Evolutionary conservation across 53 echinoderm and acorn worm species (phyloP), one percentile per base, ranked within the genome.

Genomic region (Temnopleurus reevesii): DNA sequence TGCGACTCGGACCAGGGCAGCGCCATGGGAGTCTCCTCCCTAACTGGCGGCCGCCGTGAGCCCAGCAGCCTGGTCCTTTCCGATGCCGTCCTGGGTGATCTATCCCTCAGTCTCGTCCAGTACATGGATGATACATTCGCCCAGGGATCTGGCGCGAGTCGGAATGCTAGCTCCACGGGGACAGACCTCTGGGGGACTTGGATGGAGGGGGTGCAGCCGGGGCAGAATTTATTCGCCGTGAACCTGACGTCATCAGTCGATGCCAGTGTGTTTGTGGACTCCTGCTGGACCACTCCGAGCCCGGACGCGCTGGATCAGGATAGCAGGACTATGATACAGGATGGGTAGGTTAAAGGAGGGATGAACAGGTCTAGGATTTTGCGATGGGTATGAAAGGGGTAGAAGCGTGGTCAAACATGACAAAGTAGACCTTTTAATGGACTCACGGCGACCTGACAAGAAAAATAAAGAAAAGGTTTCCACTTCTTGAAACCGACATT

Each of bases 341-440:
- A 87, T 51, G 88, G 88, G 88, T 66, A 51, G 49, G 71, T 59
- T n/a, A n/a, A n/a, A n/a, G n/a, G n/a, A n/a, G n/a, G n/a, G n/a
- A n/a, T n/a, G n/a, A n/a, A n/a, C n/a, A n/a, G n/a, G n/a, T n/a
- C n/a, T n/a, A n/a, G n/a, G n/a, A n/a, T n/a, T n/a, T n/a, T n/a
- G n/a, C n/a, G n/a, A n/a, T n/a, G n/a, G n/a, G n/a, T n/a, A n/a
- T n/a, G n/a, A n/a, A n/a, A n/a, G n/a, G n/a, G n/a, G n/a, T n/a
- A n/a, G n/a, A n/a, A n/a, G n/a, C n/a, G n/a, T n/a, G n/a, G n/a
- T n/a, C n/a, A n/a, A n/a, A n/a, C n/a, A n/a, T n/a, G n/a, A n/a
- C n/a, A n/a, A n/a, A n/a, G n/a, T n/a, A n/a, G n/a, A n/a, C n/a
- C n/a, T n/a, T n/a, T n/a, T n/a, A n/a, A n/a, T n/a, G n/a, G n/a